Evolutionary conservation across 2,888 invertebrate genomes (phyloP), one percentile per base, ranked within the genome.

Genomic region (Muscina levida): DNA sequence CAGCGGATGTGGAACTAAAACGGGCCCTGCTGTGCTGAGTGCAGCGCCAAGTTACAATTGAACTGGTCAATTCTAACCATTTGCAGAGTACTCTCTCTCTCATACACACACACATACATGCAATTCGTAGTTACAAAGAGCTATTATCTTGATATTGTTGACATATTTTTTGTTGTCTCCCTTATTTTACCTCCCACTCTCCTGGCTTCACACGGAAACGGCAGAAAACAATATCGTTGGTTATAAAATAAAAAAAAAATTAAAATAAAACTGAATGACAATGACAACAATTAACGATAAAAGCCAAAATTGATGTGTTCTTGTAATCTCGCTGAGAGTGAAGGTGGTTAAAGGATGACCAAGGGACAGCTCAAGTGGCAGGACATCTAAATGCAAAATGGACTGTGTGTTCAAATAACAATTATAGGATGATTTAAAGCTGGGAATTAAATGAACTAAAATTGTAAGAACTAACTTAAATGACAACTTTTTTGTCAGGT

Each of bases 261-360:
- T 56, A 37, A 67, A 51, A 67, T 67, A 67, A 75, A 24, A 31
- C 57, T 70, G n/a, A 39, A 65, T 26, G 62, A 76, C 76, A 80
- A 80, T 76, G 72, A 73, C 76, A 46, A 76, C 72, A 80, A 77
- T 80, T 80, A 80, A 71, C 72, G 79, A 76, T 72, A 76, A 79
- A 76, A 68, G 72, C 31, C 48, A 22, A 70, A 76, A 79, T 79
- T 79, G 76, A 79, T 79, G 70, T 72, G 57, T 70, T 70, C 62
- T 62, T 72, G 22, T 62, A 62, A 62, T 62, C 62, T 10, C 39
- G 62, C n/a, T n/a, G n/a, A n/a, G 13, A 62, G 10, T 22, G 42
- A 8, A 13, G 22, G 62, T 13, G 17, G 62, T 13, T 13, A 13
- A 39, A 39, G 37, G 1, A 57, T 22, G 51, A n/a, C n/a, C n/a